Evolutionary conservation across 2,888 invertebrate species (phyloP).

Genomic region (Hymenopus coronatus): DNA sequence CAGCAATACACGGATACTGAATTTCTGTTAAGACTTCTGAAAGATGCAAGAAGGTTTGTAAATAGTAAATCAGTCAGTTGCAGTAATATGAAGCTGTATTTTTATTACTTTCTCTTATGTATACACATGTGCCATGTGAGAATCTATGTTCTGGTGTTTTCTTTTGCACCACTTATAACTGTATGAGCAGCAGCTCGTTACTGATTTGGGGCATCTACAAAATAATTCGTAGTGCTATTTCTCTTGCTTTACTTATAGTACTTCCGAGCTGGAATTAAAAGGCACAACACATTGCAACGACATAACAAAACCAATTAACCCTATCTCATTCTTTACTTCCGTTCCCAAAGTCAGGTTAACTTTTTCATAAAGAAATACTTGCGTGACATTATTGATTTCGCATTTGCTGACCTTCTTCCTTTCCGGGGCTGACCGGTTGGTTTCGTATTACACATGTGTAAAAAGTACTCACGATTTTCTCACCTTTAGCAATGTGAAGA

Average conservation of each 20-base stretch:
- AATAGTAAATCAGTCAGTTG: too few relatives aligned
- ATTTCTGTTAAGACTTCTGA: too few relatives aligned
- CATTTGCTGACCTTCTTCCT: not conserved
- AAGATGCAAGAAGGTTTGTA: too few relatives aligned
- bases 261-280: not conserved
- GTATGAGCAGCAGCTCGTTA: too few relatives aligned
- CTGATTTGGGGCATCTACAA: not conserved
- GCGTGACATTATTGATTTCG: not conserved
- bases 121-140: not conserved
- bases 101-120: not conserved
- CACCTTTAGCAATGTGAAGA: not conserved
- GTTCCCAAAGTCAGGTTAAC: not conserved
- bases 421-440: not conserved
- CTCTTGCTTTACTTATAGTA: not conserved
- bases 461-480: not conserved
- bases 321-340: not conserved
- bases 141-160: not conserved
- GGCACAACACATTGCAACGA: not conserved
- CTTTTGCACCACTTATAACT: not conserved
- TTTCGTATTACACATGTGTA: not conserved
- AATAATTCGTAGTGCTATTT: not conserved
- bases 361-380: not conserved
- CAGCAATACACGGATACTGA: too few relatives aligned
- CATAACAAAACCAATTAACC: not conserved
- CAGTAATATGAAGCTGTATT: not conserved